Conservation (phyloP, 2,797 vertebrate genomes). For the Sitta carolinensis region DNA sequence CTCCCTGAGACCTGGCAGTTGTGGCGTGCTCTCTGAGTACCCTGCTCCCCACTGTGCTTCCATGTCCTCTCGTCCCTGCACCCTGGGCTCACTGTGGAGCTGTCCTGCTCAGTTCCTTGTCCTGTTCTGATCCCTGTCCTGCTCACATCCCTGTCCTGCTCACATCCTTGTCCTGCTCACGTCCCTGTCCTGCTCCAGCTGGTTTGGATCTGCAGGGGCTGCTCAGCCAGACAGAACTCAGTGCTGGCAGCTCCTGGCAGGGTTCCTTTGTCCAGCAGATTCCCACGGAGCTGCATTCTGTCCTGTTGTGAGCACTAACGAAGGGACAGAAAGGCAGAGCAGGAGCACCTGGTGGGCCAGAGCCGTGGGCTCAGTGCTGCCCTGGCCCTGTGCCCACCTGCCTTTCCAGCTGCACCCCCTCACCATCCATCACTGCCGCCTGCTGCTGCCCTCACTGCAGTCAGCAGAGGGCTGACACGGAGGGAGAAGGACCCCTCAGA, state of each 20-base stretch:
- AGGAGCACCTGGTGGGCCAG: fast-evolving
- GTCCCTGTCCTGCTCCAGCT: background rate
- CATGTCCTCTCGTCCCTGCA: background rate
- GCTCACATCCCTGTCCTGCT: background rate
- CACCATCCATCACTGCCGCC: background rate
- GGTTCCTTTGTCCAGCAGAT: background rate
- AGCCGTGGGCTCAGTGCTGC: fast-evolving
- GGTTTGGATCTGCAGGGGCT: background rate
- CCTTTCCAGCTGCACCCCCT: background rate
- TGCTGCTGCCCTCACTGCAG: slow-evolving; percentile 14
- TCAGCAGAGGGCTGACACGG: background rate
- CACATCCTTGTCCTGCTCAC: fast-evolving
- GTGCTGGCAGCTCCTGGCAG: background rate
- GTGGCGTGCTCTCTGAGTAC: fast-evolving
- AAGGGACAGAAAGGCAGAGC: background rate
- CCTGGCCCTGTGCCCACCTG: fast-evolving
- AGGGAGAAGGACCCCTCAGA: background rate
- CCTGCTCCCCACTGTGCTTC: background rate
- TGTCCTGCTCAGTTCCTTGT: fast-evolving
- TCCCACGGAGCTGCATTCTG: background rate
- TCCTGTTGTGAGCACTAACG: background rate
- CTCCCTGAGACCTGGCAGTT: background rate
- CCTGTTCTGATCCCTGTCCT: too few species aligned
- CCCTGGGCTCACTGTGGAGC: background rate
- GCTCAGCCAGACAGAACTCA: background rate